These are phyloP conservation scores for Spermophilus dauricus DNA, from an alignment of 2,113 vertebrate genomes.

Conservation along the genomic window DNA sequence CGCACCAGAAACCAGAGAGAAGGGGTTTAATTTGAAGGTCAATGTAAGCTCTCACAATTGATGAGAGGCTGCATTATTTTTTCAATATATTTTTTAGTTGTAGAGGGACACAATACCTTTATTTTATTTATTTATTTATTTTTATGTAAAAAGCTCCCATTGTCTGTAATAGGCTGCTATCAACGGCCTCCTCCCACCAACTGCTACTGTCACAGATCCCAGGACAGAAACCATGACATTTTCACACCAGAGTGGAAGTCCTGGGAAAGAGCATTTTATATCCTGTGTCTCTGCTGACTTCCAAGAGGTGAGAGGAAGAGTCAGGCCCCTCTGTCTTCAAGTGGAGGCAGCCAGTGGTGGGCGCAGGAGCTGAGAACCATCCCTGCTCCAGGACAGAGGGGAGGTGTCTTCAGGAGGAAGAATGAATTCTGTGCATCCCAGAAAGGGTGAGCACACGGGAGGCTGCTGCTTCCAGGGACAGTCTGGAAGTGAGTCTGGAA, in stretches of 20 bases:
- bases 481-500: neutral
- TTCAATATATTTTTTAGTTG: too few relatives aligned
- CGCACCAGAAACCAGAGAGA: neutral
- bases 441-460: too few relatives aligned
- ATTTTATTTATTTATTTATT: too few relatives aligned
- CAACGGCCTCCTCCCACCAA: neutral
- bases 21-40: neutral
- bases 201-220: neutral
- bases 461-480: neutral
- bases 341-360: neutral
- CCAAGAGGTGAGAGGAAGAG: neutral
- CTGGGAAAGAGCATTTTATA: neutral
- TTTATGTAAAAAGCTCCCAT: neutral
- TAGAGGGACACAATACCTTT: too few relatives aligned
- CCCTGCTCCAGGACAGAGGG: neutral
- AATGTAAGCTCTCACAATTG: neutral
- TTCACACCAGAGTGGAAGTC: neutral
- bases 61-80: too few relatives aligned
- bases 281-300: neutral
- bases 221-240: neutral
- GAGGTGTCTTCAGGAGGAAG: neutral
- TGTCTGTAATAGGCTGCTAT: neutral
- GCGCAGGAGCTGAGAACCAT: neutral
- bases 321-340: neutral
- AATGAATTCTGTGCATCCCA: neutral